Conservation (phyloP, 2,113 vertebrate genomes). For the Chaetura pelagica region DNA sequence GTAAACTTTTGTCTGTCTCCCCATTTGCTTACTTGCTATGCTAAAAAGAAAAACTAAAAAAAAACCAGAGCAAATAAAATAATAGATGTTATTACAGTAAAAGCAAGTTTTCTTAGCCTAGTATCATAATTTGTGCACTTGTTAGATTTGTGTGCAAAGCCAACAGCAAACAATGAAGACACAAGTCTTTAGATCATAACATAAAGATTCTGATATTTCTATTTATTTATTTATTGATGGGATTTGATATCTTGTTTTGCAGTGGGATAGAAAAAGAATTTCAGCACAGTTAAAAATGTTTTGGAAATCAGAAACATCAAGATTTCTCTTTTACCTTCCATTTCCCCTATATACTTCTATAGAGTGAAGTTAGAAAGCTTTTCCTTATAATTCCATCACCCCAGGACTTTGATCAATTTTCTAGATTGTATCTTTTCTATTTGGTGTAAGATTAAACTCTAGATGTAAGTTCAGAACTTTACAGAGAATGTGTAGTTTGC, state of each 20-base stretch:
- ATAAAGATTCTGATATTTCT: not conserved
- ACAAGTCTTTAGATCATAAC: not conserved
- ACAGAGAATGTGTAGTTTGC: not conserved
- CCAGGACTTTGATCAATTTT: not conserved
- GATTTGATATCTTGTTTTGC: not conserved
- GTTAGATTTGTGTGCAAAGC: not conserved
- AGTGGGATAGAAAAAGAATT: not conserved
- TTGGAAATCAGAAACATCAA: not conserved
- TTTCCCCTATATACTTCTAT: not conserved
- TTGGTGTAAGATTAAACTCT: not conserved
- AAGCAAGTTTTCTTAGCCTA: not conserved
- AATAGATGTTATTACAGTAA: not conserved
- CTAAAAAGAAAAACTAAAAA: not conserved
- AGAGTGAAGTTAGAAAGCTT: not conserved
- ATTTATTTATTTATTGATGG: not conserved
- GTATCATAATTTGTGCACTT: not conserved
- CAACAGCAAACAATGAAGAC: not conserved
- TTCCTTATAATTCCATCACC: not conserved
- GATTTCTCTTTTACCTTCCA: not conserved
- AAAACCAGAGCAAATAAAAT: not conserved
- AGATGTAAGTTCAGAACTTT: not conserved
- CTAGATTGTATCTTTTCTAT: not conserved
- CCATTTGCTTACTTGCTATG: not conserved
- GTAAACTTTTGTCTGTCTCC: not conserved
- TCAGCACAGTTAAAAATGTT: not conserved